Evolutionary conservation across 2,888 invertebrate species (phyloP), one percentile per base, ranked within the genome.

Genomic region (Carabus problematicus): DNA sequence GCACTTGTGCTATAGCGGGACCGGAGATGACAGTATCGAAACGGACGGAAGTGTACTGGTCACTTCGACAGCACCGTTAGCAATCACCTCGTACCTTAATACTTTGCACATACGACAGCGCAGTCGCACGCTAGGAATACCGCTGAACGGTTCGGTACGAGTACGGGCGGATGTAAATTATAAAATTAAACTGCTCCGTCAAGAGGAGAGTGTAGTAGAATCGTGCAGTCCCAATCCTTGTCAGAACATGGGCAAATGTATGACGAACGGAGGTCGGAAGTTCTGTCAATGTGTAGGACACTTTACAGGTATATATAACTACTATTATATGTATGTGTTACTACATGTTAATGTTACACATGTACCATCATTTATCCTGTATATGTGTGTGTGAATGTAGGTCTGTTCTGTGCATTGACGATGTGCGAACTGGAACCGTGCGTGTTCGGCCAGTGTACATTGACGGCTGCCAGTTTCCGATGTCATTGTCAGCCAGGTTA

Each of bases 191-290:
- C 80, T 91, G 67, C 80, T 89, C 63, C 82, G 86, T 58, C 84
- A 86, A 19, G 80, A 84, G 0, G 86, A 87, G 52, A 87, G 87
- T 64, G 84, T 79, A 70, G 81, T 90, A 55, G 91, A 91, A 76
- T 86, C 89, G 0, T 93, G 92, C 78, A 83, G 84, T 60, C 91
- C 91, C 0, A 90, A 91, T 80, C 91, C 91, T 0, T 93, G 93
- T 75, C 82, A 86, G 71, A 87, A 91, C 77, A 87, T 85, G 9
- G 92, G 92, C 0, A 86, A 86, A 75, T 93, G 92, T 77, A 81
- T 88, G 7, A 79, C 83, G 1, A 87, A 86, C 56, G 86, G 87
- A 19, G 79, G 81, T 6, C 86, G 81, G 71, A 87, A 85, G 74
- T 85, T 85, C 70, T 93, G 93, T 76, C 88, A 89, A 72, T 92